Base-by-base conservation (phyloP, 2,113 vertebrate genomes). In the Bagarius yarrelli region DNA sequence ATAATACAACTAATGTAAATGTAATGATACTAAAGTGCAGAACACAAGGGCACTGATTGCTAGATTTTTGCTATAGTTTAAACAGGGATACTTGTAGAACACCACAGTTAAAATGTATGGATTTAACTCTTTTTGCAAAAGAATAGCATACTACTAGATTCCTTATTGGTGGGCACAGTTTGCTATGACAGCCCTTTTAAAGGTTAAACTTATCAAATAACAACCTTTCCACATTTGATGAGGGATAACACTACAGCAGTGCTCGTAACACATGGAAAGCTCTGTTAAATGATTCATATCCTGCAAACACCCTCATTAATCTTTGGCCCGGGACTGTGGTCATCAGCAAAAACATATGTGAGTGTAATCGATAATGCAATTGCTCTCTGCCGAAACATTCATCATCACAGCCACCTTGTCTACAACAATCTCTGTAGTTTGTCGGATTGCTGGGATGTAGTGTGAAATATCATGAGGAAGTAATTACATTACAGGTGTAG, bases 301-400 rank as follows among this genome's bases (percentile, higher is more conserved):
- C 50, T 73, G 70, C 70, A 55, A 34, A 27, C 50, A 13, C 70
- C 1, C 50, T 55, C 50, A 73, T 73, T 73, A 73, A 73, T 73
- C 70, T n/a, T n/a, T 73, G 50, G 70, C 27, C 50, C 18, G 12
- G 47, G 69, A 52, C 69, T 34, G 70, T 73, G 70, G 70, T 73
- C 70, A 73, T 73, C 70, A 73, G 70, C 70, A 73, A 11, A 73
- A 73, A 73, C 70, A 73, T 52, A 71, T 71, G 69, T 73, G 56
- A 61, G 56, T 61, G 59, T 76, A 76, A 76, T 76, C 76, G 1
- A 63, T 78, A 78, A 66, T 14, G 76, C 64, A 27, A 30, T 47
- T 52, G 40, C 59, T 78, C 60, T 53, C 76, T 34, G 3, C 60
- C n/a, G 60, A 63, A 78, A 78, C 60, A 78, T 78, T 61, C n/a